Conservation (phyloP, 2,888 invertebrate genomes). For the Drosophila glabriapex region DNA sequence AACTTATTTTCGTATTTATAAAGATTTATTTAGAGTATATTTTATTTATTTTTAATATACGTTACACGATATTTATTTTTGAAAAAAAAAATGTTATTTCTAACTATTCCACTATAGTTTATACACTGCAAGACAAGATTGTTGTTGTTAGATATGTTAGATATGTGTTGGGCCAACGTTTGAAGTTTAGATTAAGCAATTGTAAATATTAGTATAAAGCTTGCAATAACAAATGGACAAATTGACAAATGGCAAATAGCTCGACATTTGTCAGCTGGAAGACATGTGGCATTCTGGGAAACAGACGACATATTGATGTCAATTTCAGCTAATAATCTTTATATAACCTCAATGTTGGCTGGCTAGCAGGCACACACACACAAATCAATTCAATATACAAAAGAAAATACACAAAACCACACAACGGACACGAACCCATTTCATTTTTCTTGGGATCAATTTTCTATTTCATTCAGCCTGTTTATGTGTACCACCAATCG, state of each 20-base stretch:
- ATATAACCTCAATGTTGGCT: conserved; percentile 65
- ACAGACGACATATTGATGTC: conserved; percentile 10
- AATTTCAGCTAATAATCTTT: conserved; percentile 36
- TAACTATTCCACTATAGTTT: conserved; percentile 60
- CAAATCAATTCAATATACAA: conserved; percentile 53
- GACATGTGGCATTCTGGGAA: background rate
- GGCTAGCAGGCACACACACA: conserved; percentile 11
- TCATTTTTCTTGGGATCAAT: conserved; percentile 38
- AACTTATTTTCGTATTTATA: conserved; percentile 1
- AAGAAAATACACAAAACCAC: conserved; percentile 21
- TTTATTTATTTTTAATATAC: conserved; percentile 10
- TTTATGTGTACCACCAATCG: conserved; percentile 43
- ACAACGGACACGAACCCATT: conserved; percentile 30
- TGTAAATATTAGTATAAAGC: conserved; percentile 2
- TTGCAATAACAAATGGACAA: background rate
- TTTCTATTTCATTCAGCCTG: conserved; percentile 48
- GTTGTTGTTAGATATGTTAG: conserved; percentile 17
- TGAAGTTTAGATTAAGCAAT: conserved; percentile 4
- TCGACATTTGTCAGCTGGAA: conserved; percentile 8
- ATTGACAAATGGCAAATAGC: conserved; percentile 6
- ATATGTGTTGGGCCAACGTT: background rate
- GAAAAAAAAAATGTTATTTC: background rate
- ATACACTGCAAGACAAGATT: conserved; percentile 43
- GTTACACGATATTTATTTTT: conserved; percentile 10
- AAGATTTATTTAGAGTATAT: conserved; percentile 19